Percentiles rank a stretch among this genome's conserved stretches.
These are phyloP conservation scores for Chrysina gloriosa DNA, from an alignment of 2,888 invertebrate genomes.

Conservation along the genomic window DNA sequence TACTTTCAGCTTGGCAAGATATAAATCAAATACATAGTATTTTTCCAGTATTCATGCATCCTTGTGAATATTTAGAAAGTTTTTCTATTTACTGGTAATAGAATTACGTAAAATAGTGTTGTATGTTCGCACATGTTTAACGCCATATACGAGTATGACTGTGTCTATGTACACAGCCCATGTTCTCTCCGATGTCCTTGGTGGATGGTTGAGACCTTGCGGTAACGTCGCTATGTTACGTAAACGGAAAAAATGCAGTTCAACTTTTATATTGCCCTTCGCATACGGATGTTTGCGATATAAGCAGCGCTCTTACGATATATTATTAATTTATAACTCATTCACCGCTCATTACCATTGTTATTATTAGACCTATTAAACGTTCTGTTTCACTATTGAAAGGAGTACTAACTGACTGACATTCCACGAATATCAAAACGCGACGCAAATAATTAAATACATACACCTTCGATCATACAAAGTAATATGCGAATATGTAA, in stretches of 20 bases:
- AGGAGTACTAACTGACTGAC: constrained; percentile 2
- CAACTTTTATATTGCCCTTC: constrained; percentile 49
- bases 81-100: too few relatives aligned
- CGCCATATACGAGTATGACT: not conserved
- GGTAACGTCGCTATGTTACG: constrained; percentile 48
- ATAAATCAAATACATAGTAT: too few relatives aligned
- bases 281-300: constrained; percentile 48
- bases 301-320: constrained; percentile 19
- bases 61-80: too few relatives aligned
- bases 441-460: too few relatives aligned
- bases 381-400: constrained; percentile 10
- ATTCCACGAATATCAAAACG: too few relatives aligned
- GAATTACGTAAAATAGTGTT: too few relatives aligned
- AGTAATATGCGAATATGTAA: too few relatives aligned
- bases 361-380: constrained; percentile 18
- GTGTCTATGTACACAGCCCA: not conserved
- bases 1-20: too few relatives aligned
- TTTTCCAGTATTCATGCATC: too few relatives aligned
- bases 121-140: too few relatives aligned
- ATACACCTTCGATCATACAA: too few relatives aligned
- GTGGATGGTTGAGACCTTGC: constrained; percentile 46
- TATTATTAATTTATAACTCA: constrained; percentile 29
- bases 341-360: constrained; percentile 19
- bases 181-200: constrained; percentile 44
- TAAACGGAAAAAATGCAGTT: constrained; percentile 46